Conservation (phyloP, 2,113 vertebrate genomes). For the Callocephalon fimbriatum region DNA sequence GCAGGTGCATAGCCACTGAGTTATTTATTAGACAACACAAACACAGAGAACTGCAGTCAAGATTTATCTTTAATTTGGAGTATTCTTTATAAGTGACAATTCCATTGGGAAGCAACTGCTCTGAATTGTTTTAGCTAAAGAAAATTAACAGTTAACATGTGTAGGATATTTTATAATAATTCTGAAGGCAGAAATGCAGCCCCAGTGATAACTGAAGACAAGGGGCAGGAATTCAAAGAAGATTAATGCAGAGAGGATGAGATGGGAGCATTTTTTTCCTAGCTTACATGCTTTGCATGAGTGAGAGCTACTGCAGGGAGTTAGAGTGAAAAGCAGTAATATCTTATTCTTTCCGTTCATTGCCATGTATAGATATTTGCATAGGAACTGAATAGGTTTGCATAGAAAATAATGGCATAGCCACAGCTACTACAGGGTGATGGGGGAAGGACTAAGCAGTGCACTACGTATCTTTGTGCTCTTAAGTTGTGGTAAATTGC, state of each 20-base stretch:
- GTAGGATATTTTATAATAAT: not conserved
- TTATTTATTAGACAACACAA: conserved; percentile 56
- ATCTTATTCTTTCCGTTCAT: not conserved
- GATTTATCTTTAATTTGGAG: conserved; percentile 17
- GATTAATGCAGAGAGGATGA: not conserved
- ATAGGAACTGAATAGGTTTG: not conserved
- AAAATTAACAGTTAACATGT: not conserved
- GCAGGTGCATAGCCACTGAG: not conserved
- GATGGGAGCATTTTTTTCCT: not conserved
- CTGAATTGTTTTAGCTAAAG: not conserved
- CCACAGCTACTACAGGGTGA: not conserved
- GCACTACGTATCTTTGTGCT: not conserved
- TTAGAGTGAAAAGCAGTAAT: not conserved
- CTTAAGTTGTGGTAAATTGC: not conserved
- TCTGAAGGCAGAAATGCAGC: not conserved
- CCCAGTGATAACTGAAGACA: not conserved
- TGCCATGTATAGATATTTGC: not conserved
- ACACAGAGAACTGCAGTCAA: not conserved
- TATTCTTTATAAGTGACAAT: not conserved
- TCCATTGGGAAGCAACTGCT: not conserved
- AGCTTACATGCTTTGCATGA: not conserved
- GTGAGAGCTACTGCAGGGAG: not conserved
- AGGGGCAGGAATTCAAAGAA: not conserved
- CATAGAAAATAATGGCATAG: not conserved
- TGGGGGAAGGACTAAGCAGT: not conserved